phyloP scores from a whole-genome alignment of 2,888 invertebrate genomes.

The Halocaridina rubra region DNA sequence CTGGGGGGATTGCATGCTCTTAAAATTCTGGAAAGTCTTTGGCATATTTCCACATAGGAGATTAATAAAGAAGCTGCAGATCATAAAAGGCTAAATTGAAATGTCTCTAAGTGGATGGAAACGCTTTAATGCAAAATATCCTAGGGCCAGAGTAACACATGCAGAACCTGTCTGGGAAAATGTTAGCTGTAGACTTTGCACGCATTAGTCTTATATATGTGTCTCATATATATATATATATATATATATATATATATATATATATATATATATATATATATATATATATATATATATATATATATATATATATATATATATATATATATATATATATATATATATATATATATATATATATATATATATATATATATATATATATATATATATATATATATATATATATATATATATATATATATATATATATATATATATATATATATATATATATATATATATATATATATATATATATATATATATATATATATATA shows the following conservation, averaged over 20 bases:
- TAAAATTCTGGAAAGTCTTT: too few relatives aligned
- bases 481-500: background rate
- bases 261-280: background rate
- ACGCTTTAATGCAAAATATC: too few relatives aligned
- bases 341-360: background rate
- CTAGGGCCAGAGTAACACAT: too few relatives aligned
- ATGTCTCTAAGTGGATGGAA: too few relatives aligned
- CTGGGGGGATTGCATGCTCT: too few relatives aligned
- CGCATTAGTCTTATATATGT: too few relatives aligned
- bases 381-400: background rate
- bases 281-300: background rate
- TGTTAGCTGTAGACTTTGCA: too few relatives aligned
- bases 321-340: background rate
- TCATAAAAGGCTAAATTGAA: too few relatives aligned
- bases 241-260: background rate
- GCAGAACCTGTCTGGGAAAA: too few relatives aligned
- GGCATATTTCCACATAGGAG: too few relatives aligned
- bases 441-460: background rate
- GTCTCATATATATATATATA: slow-evolving; percentile 5
- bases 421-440: background rate
- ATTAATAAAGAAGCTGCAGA: too few relatives aligned
- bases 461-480: background rate
- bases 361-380: background rate
- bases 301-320: background rate
- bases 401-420: background rate